Percentiles rank a stretch among this genome's conserved stretches.
Evolutionary conservation across 2,113 vertebrate genomes (phyloP).

Genomic region (Chloropsis hardwickii): DNA sequence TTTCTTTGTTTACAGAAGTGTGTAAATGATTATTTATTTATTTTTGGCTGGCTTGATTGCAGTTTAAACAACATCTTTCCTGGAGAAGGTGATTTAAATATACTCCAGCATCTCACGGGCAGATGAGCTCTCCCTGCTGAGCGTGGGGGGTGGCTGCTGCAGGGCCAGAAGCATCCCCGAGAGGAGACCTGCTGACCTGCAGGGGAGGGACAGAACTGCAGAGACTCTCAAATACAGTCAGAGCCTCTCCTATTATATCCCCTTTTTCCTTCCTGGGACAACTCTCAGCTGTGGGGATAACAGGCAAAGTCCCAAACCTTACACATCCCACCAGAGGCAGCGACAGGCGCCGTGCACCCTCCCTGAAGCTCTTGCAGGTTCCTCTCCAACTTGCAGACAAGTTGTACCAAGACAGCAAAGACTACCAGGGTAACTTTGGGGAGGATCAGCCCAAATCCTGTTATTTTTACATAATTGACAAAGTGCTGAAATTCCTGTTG

Average conservation of each 20-base stretch:
- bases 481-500: constrained; percentile 52
- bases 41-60: constrained; percentile 44
- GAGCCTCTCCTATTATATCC: neutral
- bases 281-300: neutral
- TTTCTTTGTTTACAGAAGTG: constrained; percentile 23
- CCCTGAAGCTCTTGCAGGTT: neutral
- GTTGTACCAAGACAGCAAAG: neutral
- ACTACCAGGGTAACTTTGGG: neutral
- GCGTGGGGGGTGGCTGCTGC: neutral
- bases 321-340: neutral
- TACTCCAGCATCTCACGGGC: neutral
- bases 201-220: neutral
- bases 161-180: rapidly evolving
- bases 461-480: constrained; percentile 54
- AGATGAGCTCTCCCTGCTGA: neutral
- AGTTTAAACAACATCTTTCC: constrained; percentile 45
- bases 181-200: neutral
- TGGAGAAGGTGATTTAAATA: constrained; percentile 10
- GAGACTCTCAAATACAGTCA: neutral
- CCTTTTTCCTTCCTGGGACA: neutral
- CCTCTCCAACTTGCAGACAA: neutral
- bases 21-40: constrained; percentile 48
- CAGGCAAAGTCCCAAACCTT: neutral
- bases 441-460: constrained; percentile 5
- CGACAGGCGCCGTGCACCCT: rapidly evolving